Base-by-base conservation (phyloP, 2,888 invertebrate genomes). In the Cantharis flavilabris region DNA sequence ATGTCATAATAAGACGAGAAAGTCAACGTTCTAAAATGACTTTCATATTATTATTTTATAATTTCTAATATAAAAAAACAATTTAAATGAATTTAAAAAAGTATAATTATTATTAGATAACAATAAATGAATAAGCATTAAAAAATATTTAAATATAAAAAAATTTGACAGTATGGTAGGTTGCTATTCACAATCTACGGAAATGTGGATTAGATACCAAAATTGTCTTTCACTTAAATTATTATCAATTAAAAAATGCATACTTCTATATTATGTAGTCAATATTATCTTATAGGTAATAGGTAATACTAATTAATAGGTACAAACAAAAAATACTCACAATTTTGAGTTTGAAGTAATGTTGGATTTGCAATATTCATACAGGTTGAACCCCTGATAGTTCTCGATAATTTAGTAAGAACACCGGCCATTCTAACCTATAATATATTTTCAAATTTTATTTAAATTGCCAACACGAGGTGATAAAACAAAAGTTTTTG, bases 401-500 rank as follows among this genome's bases (percentile, higher is more conserved):
- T 83, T 85, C 84, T 87, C 72, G 86, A 85, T 81, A 88, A 84
- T 84, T 88, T 88, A 33, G 88, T 87, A 62, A 88, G 83, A 79
- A 86, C 84, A 78, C 88, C 87, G 81, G 88, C 88, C 89, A 89
- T 86, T 82, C 81, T 86, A 86, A 86, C 86, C 85, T 85, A 81
- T 65, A 70, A 70, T 70, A 62, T 62, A n/a, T 18, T 49, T 49
- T n/a, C 7, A n/a, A 49, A n/a, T 49, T 49, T 49, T n/a, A 49
- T 49, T 62, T 62, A 71, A 73, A 73, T 30, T 70, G 70, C n/a
- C 62, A 20, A 64, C 73, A 73, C 73, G 20, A 49, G 49, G 49
- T 49, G 49, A 49, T 49, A 49, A 33, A 33, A 49, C n/a, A 49
- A 9, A n/a, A 5, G 4, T 1, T 49, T 49, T n/a, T n/a, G 49